Evolutionary conservation across 2,888 invertebrate species (phyloP), one percentile per base, ranked within the genome.

Genomic region (Miltochrista miniata): DNA sequence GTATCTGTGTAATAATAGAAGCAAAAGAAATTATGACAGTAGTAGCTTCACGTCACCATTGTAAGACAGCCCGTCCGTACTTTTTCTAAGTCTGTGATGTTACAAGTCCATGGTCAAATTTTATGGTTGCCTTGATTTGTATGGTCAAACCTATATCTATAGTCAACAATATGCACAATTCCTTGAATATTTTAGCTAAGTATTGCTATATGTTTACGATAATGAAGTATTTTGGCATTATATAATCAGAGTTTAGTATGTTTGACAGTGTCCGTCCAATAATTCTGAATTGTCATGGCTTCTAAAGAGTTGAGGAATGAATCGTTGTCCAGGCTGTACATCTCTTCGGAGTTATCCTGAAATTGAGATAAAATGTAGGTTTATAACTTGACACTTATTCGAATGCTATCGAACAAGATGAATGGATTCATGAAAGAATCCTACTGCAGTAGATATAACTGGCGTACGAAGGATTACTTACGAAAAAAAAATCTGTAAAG

Each of bases 291-390:
- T 67, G 97, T 97, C 96, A 97, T 97, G 64, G 97, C 97, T 89
- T 98, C 98, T 70, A 98, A 88, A 56, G 97, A 97, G 89, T 98
- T 98, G 56, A 98, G 93, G 92, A 98, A 98, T 57, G 97, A 97
- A 83, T 98, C 98, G 83, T 98, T 98, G 91, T 98, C 98, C 87
- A 98, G 89, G 76, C 97, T 98, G 88, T 97, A 97, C 96, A 98
- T 97, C 89, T 98, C 97, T 87, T 97, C 97, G 7, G 96, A 96
- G 80, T 96, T 97, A 83, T 97, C 97, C 97, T 97, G 93, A 14
- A 93, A 94, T 35, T 30, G 9, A 52, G 29, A 64, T 41, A 40
- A 36, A 5, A n/a, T 42, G 5, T 9, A 15, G 2, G 2, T 31
- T 31, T 33, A n/a, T 57, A 0, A 43, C 18, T 43, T 34, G 5